These are phyloP conservation scores for Buteo buteo DNA, from an alignment of 2,113 vertebrate genomes.

Conservation along the genomic window DNA sequence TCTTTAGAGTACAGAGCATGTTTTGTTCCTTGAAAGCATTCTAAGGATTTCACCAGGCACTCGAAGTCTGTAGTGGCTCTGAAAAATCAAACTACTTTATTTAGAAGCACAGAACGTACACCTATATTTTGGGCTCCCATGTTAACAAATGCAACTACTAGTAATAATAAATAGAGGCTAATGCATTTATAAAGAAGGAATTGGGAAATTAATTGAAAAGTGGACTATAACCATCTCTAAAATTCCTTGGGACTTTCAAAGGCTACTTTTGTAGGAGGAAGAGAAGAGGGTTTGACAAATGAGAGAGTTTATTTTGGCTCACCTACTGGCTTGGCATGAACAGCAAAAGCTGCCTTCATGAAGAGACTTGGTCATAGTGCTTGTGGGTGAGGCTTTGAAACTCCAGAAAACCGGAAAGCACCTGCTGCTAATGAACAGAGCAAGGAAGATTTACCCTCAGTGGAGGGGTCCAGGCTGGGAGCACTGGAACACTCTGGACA, in stretches of 20 bases:
- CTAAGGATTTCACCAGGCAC: neutral
- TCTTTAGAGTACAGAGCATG: neutral
- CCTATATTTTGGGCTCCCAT: neutral
- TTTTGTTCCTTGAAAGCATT: neutral
- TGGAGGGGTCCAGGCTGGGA: neutral
- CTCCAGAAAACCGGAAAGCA: neutral
- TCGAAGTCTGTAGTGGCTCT: neutral
- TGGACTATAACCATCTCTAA: fast-evolving
- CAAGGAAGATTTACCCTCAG: neutral
- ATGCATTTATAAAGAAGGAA: neutral
- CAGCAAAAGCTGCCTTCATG: neutral
- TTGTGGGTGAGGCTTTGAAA: neutral
- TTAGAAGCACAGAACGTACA: neutral
- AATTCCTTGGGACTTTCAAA: neutral
- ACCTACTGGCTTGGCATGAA: neutral
- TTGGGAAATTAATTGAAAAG: neutral
- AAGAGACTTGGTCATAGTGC: neutral
- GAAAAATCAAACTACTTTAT: neutral
- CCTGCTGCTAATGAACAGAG: neutral
- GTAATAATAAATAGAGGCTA: neutral
- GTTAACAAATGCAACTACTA: neutral
- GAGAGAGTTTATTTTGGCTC: neutral
- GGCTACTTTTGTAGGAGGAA: neutral
- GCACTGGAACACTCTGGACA: neutral
- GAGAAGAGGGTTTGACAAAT: neutral